These are phyloP conservation scores for Zaprionus davidi DNA, from an alignment of 1,140 invertebrate genomes.

Conservation along the genomic window DNA sequence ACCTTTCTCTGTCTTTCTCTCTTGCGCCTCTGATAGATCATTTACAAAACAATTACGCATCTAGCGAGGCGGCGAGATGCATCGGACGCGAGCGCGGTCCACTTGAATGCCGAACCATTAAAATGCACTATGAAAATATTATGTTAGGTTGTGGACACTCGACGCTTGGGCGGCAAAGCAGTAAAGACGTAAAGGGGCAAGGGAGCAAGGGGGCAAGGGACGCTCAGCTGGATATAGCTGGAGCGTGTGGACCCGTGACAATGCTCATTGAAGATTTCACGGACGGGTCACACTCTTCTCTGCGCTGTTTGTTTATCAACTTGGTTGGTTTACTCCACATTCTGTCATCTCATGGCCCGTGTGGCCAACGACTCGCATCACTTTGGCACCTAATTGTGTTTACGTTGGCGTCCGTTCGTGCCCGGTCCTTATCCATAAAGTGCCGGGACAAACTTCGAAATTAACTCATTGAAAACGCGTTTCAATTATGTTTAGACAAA, in stretches of 20 bases:
- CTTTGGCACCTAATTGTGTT: slow-evolving; percentile 82
- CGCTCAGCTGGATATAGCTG: no score
- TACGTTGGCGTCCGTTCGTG: slow-evolving; percentile 59
- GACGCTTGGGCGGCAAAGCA: background rate
- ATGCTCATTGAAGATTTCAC: slow-evolving; percentile 50
- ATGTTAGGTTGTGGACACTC: slow-evolving; percentile 66
- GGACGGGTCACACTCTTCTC: slow-evolving; percentile 1
- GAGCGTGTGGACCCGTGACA: slow-evolving; percentile 35
- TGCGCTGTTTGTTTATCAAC: slow-evolving; percentile 59
- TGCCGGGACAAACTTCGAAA: slow-evolving; percentile 51
- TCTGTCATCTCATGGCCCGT: slow-evolving; percentile 76
- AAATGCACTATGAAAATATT: slow-evolving; percentile 80
- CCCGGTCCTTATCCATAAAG: slow-evolving; percentile 37
- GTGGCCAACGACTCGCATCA: slow-evolving; percentile 33
- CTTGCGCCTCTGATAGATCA: slow-evolving; percentile 50
- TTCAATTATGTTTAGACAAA: slow-evolving; percentile 82
- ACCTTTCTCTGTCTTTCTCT: slow-evolving; percentile 2
- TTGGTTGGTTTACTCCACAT: slow-evolving; percentile 70
- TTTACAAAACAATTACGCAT: slow-evolving; percentile 73
- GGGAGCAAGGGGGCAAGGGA: background rate
- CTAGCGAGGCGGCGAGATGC: slow-evolving; percentile 65
- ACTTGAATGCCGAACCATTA: slow-evolving; percentile 65
- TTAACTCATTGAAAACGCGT: slow-evolving; percentile 79
- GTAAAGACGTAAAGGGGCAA: background rate
- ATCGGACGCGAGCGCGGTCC: slow-evolving; percentile 43